A percentile compares a stretch with the other conserved stretches of the same genome.
phyloP scores from a whole-genome alignment of 2,888 invertebrate genomes.

The Aspidiotus destructor region DNA sequence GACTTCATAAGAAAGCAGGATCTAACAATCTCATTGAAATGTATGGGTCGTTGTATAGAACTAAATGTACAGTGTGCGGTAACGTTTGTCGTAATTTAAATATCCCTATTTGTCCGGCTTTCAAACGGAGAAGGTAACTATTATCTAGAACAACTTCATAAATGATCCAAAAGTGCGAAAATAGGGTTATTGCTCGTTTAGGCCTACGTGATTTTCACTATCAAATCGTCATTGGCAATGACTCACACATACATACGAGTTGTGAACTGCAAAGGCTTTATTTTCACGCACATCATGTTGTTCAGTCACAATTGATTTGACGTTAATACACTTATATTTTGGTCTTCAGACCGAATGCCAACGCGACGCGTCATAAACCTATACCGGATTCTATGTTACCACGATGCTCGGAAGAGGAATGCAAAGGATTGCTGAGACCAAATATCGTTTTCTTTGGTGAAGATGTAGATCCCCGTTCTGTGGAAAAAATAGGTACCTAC shows the following conservation, averaged over 20 bases:
- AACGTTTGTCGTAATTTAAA: constrained; percentile 56
- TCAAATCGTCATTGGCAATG: too few species aligned
- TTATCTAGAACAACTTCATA: too few species aligned
- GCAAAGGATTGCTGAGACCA: constrained; percentile 62
- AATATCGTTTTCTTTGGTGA: constrained; percentile 87
- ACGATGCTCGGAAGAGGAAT: constrained; percentile 52
- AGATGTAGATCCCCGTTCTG: constrained; percentile 52
- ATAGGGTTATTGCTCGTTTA: too few species aligned
- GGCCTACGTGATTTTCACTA: too few species aligned
- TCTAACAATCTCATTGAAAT: constrained; percentile 52
- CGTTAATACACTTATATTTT: too few species aligned
- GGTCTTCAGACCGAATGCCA: too few species aligned
- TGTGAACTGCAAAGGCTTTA: too few species aligned
- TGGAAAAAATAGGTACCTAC: constrained; percentile 52
- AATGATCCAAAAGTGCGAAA: too few species aligned
- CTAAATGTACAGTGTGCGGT: constrained; percentile 57
- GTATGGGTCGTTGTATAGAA: constrained; percentile 59
- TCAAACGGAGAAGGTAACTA: constrained; percentile 52
- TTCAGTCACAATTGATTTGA: too few species aligned
- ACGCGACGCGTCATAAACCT: too few species aligned
- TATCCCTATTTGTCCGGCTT: constrained; percentile 68
- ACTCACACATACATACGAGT: too few species aligned
- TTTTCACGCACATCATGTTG: too few species aligned
- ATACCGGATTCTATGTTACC: constrained; percentile 56
- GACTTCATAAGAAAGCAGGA: constrained; percentile 52